Percentiles rank a stretch among this genome's conserved stretches.
Conservation (phyloP, 2,888 invertebrate genomes). For the Hymenopus coronatus region DNA sequence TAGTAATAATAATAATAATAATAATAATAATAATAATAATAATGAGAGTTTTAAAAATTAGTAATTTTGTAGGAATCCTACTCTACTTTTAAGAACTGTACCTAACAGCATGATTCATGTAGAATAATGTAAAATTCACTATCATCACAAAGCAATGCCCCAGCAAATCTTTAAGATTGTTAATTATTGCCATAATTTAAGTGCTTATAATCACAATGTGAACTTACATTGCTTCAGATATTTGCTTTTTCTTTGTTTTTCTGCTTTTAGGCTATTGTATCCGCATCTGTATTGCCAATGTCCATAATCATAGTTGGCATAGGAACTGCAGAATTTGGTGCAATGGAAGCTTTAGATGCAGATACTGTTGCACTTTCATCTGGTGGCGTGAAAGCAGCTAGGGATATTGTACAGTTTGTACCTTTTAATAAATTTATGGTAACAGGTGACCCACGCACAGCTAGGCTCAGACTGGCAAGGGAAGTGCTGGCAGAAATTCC, state of each 20-base stretch:
- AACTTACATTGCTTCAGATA: constrained; percentile 1
- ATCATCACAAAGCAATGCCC: too few species aligned
- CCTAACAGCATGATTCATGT: too few species aligned
- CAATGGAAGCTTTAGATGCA: constrained; percentile 41
- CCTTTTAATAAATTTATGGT: constrained; percentile 47
- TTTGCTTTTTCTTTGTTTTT: neutral
- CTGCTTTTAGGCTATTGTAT: constrained; percentile 39
- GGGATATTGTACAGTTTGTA: constrained; percentile 62
- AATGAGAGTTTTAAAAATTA: too few species aligned
- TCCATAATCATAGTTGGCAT: constrained; percentile 58
- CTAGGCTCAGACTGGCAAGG: constrained; percentile 49
- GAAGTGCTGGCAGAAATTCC: constrained; percentile 60
- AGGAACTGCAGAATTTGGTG: constrained; percentile 41
- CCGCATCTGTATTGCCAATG: constrained; percentile 54
- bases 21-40: too few species aligned
- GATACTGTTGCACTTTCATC: constrained; percentile 39
- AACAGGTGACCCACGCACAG: constrained; percentile 41
- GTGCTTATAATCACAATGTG: neutral
- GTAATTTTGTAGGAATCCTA: too few species aligned
- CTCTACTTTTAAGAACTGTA: too few species aligned
- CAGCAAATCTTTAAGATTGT: too few species aligned
- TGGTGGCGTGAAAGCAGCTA: constrained; percentile 45
- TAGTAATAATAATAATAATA: too few species aligned
- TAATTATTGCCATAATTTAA: too few species aligned
- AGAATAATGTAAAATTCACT: too few species aligned